These are phyloP conservation scores for Poecilia latipinna DNA, from an alignment of 2,113 vertebrate species.

Conservation along the genomic window DNA sequence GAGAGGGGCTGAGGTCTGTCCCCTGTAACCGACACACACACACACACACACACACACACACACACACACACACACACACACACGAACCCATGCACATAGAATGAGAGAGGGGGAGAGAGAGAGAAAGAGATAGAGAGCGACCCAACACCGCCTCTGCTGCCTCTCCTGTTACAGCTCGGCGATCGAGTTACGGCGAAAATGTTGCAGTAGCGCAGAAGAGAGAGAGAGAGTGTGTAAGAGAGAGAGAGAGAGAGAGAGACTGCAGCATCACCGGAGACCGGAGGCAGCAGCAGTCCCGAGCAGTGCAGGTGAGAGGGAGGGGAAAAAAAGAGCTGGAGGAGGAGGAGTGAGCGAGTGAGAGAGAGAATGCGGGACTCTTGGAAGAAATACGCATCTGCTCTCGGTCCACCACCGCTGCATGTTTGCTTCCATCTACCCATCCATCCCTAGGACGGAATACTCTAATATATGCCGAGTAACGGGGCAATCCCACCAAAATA, in stretches of 20 bases:
- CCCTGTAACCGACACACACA: constrained; percentile 50
- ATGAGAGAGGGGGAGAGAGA: background rate
- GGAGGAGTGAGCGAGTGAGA: constrained; percentile 78
- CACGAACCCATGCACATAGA: background rate
- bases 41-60: too few species aligned
- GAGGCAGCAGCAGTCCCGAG: constrained; percentile 84
- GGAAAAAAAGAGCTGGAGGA: constrained; percentile 69
- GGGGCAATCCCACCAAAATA: constrained; percentile 2
- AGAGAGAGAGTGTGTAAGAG: constrained; percentile 73
- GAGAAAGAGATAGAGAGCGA: constrained; percentile 34
- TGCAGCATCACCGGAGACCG: constrained; percentile 92
- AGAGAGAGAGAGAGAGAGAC: constrained; percentile 80
- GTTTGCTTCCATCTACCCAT: constrained; percentile 24
- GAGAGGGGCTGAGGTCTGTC: constrained; percentile 45
- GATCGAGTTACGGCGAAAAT: constrained; percentile 85
- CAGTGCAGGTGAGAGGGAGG: constrained; percentile 89
- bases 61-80: constrained; percentile 9
- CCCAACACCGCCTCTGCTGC: constrained; percentile 69
- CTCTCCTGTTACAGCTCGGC: constrained; percentile 87
- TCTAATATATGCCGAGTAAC: constrained; percentile 41
- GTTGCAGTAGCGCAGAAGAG: constrained; percentile 79
- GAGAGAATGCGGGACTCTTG: constrained; percentile 88
- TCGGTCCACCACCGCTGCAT: constrained; percentile 57
- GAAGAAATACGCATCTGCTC: constrained; percentile 82
- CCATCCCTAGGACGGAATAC: constrained; percentile 58